Base-by-base conservation (phyloP, 1,140 invertebrate species). In the Danaus melanippus region DNA sequence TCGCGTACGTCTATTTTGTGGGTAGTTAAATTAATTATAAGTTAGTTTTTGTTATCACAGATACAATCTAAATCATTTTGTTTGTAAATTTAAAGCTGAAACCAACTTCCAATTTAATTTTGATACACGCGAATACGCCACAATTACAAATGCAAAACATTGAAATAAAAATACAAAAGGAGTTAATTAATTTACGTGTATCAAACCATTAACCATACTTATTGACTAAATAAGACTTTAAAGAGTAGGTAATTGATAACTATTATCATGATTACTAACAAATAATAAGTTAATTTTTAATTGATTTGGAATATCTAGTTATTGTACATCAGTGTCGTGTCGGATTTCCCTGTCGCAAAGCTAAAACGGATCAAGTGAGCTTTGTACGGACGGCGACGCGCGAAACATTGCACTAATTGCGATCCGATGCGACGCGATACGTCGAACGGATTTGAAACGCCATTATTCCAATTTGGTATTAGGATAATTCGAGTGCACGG, bases 281-380 rank as follows among this genome's bases (percentile, higher is more conserved):
- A 32, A 32, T 32, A 5, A 32, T 32, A 3, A 32, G 0, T 32
- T 4, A 32, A 32, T 32, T 32, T 7, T 32, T 5, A 32, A 32
- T 32, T 32, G 21, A 7, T 32, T 32, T 5, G 6, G 21, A 32
- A 47, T 43, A 56, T 78, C 73, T 57, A 78, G 66, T 5, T 17
- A n/a, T 1, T 17, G 32, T 47, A 53, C 44, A 47, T 58, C 52
- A 47, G 11, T 42, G 62, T 63, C 60, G 66, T 56, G 65, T 71
- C 66, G 75, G 76, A 74, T 79, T 79, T 74, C 58, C 60, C 64
- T 71, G 75, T 82, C 79, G 70, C 69, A 74, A 76, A 78, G 76
- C 76, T 66, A 69, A 61, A 71, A 58, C 61, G 74, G 74, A 73
- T 76, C 74, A 78, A 69, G 57, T 65, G 55, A 65, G 77, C 71